A percentile compares a stretch with the other conserved stretches of the same genome.
phyloP scores from a whole-genome alignment of 2,888 invertebrate species.

The Gisinianus flammeolus region DNA sequence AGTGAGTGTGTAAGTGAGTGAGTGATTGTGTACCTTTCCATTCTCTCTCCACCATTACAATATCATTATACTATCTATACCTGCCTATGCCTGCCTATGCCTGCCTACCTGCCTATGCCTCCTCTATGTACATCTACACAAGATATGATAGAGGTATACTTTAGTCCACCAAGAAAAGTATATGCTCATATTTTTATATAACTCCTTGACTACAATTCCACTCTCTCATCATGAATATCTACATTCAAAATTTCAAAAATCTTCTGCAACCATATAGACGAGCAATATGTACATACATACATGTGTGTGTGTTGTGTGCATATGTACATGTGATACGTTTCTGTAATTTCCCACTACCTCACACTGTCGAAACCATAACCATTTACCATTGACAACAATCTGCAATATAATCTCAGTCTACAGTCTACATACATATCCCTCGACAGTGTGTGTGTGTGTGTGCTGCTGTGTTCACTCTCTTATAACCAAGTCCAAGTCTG shows the following conservation, averaged over 20 bases:
- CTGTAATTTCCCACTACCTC: not conserved
- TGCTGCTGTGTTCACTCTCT: not conserved
- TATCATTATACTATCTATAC: too few species aligned
- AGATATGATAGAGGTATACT: too few species aligned
- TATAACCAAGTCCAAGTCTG: slow-evolving; percentile 10
- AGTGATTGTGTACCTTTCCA: too few species aligned
- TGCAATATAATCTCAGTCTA: slow-evolving; percentile 12
- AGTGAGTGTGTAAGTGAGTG: too few species aligned
- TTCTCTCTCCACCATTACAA: not conserved
- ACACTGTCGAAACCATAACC: not conserved
- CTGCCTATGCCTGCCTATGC: too few species aligned
- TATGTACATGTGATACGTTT: not conserved
- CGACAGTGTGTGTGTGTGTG: not conserved
- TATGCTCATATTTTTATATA: too few species aligned
- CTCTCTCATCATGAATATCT: not conserved
- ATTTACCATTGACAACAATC: slow-evolving; percentile 28
- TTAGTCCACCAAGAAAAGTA: too few species aligned
- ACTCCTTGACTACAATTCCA: not conserved
- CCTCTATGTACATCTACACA: too few species aligned
- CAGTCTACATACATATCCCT: too few species aligned
- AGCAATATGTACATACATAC: not conserved
- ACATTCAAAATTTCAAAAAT: not conserved
- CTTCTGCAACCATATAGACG: not conserved
- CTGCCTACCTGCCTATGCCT: too few species aligned
- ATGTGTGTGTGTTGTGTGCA: not conserved